These are phyloP conservation scores for Silurus asotus DNA, from an alignment of 2,113 vertebrate genomes.

Conservation along the genomic window DNA sequence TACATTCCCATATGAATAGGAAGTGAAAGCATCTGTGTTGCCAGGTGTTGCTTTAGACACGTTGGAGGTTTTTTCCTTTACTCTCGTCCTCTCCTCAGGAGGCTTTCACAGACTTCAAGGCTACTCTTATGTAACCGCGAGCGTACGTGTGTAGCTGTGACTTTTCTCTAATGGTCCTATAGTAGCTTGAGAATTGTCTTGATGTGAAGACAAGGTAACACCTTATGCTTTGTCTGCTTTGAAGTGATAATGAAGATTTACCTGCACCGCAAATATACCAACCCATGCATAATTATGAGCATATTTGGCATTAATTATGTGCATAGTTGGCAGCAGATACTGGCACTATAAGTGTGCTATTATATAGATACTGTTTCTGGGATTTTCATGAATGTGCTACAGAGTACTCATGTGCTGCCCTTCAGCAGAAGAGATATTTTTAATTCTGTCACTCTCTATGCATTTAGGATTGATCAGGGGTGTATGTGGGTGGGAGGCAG, in stretches of 20 bases:
- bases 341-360: not conserved
- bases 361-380: not conserved
- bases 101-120: slow-evolving; percentile 41
- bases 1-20: not conserved
- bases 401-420: slow-evolving; percentile 33
- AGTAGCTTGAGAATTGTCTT: slow-evolving; percentile 34
- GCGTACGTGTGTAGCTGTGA: slow-evolving; percentile 15
- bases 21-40: slow-evolving; percentile 5
- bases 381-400: slow-evolving; percentile 42
- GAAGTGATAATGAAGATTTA: slow-evolving; percentile 34
- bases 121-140: slow-evolving; percentile 48
- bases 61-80: not conserved
- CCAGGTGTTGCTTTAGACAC: slow-evolving; percentile 20
- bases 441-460: slow-evolving; percentile 47
- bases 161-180: slow-evolving; percentile 25
- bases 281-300: slow-evolving; percentile 7
- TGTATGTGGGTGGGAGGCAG: slow-evolving; percentile 48
- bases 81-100: slow-evolving; percentile 16
- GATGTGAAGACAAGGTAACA: not conserved
- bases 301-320: slow-evolving; percentile 16
- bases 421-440: slow-evolving; percentile 42
- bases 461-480: slow-evolving; percentile 47
- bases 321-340: slow-evolving; percentile 20
- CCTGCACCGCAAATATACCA: slow-evolving; percentile 18
- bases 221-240: slow-evolving; percentile 20